Evolutionary conservation across 2,797 vertebrate genomes (phyloP), one percentile per base, ranked within the genome.

Genomic region (Steatocranus sp.): DNA sequence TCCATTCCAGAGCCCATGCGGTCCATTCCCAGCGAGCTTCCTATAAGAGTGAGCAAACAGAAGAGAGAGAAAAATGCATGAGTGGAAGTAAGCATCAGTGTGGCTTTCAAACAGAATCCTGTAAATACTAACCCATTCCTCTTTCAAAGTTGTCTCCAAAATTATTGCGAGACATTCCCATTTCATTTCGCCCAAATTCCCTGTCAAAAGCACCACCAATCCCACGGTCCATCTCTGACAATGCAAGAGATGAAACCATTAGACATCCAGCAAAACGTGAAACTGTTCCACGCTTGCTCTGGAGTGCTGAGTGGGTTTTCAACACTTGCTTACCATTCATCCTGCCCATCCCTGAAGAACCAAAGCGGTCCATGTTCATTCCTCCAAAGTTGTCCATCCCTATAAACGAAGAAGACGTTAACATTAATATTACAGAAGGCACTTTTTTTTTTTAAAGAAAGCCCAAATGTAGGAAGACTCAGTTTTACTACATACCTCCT

Each of bases 341-440:
- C 87, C 98, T 96, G 86, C 97, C 97, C 96, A 99, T 98, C 46
- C 98, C 98, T 3, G 97, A 97, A 6, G 96, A 96, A 7, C 97
- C 97, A 85, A 98, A 99, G 68, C 98, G 97, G 43, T 98, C 96
- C 95, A 97, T 97, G 91, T 98, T 98, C 96, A 98, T 96, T 20
- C 96, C 96, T 12, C 97, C 97, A 88, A 98, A 98, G 82, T 98
- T 98, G 73, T 99, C 98, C 97, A 99, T 98, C 88, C 97, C 98
- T 85, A 2, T 41, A 82, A 63, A 30, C 15, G 49, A 8, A 11
- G 6, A 18, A 11, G 17, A 61, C 38, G 5, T 56, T 75, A 46
- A 4, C 43, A 46, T 2, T 56, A 32, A 3, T 0, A 58, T 58
- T 23, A 41, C 32, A 73, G 17, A n/a, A 7, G 1, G 1, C 1